Base-by-base conservation (phyloP, 2,113 vertebrate genomes). In the Aptenodytes patagonicus region DNA sequence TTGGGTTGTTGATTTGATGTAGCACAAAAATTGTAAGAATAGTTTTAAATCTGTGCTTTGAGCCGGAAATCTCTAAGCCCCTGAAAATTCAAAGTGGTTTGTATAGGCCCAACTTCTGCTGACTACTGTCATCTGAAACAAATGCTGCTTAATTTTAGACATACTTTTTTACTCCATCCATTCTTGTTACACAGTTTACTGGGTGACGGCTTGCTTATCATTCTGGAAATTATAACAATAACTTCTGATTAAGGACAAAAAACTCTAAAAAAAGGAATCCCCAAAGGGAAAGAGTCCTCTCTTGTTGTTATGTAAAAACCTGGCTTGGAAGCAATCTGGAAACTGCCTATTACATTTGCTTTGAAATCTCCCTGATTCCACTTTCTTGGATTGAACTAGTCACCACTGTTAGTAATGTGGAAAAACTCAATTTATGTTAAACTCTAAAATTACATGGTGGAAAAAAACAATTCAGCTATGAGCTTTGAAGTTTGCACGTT, bases 371-470 rank as follows among this genome's bases (percentile, higher is more conserved):
- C 19, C 9, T 64, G 58, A 87, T 92, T 84, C 66, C 31, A 28
- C 72, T 83, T 89, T 75, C 65, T 83, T 86, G 66, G 44, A 81
- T 46, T 83, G 76, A 87, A 69, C n/a, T 44, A 94, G 40, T 93
- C 62, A 93, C 55, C 46, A 29, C 58, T 87, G 32, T 91, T 85
- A 91, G 55, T 78, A 78, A 87, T 72, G 61, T 84, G 75, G 77
- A 85, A 95, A 96, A 95, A 87, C 19, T 95, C 71, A 66, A 71
- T 93, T 71, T 75, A 68, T 85, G 20, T 94, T 95, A 78, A 93
- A 88, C 62, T 93, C 52, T 93, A 89, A 90, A 95, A 96, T 96
- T 83, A 90, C n/a, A 80, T 87, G 78, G 75, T 80, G 34, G n/a
- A 55, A 91, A 93, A 93, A 93, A 46, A 0, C 38, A 82, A 78